These are phyloP conservation scores for Ciconia nigra DNA, from an alignment of 2,797 vertebrate genomes.

Conservation along the genomic window DNA sequence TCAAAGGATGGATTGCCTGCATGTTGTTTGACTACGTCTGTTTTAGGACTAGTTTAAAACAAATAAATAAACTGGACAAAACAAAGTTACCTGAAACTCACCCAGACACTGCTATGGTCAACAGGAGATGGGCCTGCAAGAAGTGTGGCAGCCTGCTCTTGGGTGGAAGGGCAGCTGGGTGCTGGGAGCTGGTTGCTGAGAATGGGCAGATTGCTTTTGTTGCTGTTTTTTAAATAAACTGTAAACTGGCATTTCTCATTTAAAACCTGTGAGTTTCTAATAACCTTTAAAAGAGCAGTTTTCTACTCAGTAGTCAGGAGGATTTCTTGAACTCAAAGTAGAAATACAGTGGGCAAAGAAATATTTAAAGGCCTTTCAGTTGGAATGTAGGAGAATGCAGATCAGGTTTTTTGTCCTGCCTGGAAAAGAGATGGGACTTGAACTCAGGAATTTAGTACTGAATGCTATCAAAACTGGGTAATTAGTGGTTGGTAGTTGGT, in stretches of 20 bases:
- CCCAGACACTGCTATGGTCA: not conserved
- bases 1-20: not conserved
- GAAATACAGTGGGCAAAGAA: not conserved
- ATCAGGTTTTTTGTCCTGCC: not conserved
- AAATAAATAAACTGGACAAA: not conserved
- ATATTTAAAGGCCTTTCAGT: not conserved
- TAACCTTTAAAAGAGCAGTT: not conserved
- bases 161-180: not conserved
- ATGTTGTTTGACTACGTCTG: not conserved
- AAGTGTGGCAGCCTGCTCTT: not conserved
- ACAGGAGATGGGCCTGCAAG: not conserved
- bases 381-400: not conserved
- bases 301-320: not conserved
- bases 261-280: not conserved
- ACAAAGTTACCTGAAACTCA: not conserved
- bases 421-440: not conserved
- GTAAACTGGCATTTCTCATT: not conserved
- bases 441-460: not conserved
- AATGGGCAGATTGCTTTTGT: not conserved
- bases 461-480: not conserved
- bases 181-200: not conserved
- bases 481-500: not conserved
- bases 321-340: not conserved
- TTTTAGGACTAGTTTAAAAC: not conserved
- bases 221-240: not conserved